Percentiles rank a stretch among this genome's conserved stretches.
phyloP scores from a whole-genome alignment of 2,888 invertebrate species.

The Cenopis cana region DNA sequence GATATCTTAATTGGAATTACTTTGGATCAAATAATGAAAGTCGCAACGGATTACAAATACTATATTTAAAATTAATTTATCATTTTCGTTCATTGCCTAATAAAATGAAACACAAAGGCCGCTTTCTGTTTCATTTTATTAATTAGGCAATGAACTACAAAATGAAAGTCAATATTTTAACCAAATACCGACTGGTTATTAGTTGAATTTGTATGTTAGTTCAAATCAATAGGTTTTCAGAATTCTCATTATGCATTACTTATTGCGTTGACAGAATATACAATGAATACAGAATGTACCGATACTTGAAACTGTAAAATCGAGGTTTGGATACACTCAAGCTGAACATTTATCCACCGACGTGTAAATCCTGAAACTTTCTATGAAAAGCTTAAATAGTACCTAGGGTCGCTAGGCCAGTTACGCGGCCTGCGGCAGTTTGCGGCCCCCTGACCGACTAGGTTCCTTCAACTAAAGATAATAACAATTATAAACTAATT shows the following conservation, averaged over 20 bases:
- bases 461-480: too few species aligned
- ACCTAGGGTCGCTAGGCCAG: too few species aligned
- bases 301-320: too few species aligned
- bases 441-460: too few species aligned
- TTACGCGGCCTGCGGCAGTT: too few species aligned
- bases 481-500: too few species aligned
- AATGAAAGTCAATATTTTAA: slow-evolving; percentile 28
- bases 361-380: not conserved
- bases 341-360: not conserved
- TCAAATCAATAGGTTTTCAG: slow-evolving; percentile 10
- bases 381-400: not conserved
- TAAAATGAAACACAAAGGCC: too few species aligned
- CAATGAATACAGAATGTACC: too few species aligned
- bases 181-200: slow-evolving; percentile 10
- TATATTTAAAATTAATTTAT: too few species aligned
- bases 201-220: slow-evolving; percentile 2
- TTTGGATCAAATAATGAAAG: slow-evolving; percentile 38
- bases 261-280: too few species aligned
- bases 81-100: too few species aligned
- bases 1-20: slow-evolving; percentile 40
- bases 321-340: not conserved
- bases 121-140: slow-evolving; percentile 11
- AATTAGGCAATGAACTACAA: slow-evolving; percentile 12
- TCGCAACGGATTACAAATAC: slow-evolving; percentile 29
- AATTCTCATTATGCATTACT: slow-evolving; percentile 6